These are phyloP conservation scores for Macquaria australasica DNA, from an alignment of 2,113 vertebrate species.

Conservation along the genomic window DNA sequence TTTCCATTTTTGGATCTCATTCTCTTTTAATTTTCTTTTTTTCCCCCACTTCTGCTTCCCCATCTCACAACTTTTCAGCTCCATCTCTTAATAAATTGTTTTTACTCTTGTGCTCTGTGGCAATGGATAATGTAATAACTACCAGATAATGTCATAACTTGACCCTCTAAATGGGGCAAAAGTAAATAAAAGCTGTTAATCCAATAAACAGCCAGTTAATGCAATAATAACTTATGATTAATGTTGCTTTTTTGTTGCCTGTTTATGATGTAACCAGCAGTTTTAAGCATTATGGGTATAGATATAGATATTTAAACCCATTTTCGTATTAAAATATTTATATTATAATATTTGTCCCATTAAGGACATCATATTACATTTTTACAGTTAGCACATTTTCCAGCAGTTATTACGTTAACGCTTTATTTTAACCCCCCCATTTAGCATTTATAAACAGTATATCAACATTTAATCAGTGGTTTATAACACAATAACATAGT, in stretches of 20 bases:
- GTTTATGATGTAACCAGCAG: neutral
- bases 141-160: neutral
- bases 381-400: neutral
- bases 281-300: neutral
- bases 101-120: neutral
- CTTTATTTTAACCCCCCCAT: neutral
- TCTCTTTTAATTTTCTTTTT: constrained; percentile 37
- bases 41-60: neutral
- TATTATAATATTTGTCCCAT: too few relatives aligned
- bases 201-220: constrained; percentile 22
- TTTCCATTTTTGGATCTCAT: constrained; percentile 32
- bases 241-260: neutral
- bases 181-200: constrained; percentile 41
- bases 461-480: neutral
- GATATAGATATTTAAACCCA: neutral
- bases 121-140: neutral
- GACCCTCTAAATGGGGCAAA: neutral
- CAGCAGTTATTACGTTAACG: too few relatives aligned
- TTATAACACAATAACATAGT: neutral
- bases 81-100: constrained; percentile 8
- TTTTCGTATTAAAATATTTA: neutral
- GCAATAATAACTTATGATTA: constrained; percentile 10
- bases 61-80: constrained; percentile 12
- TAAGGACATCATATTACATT: neutral
- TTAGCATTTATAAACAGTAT: neutral